Evolutionary conservation across 2,797 vertebrate genomes (phyloP).

Genomic region (Neomorphus geoffroyi): DNA sequence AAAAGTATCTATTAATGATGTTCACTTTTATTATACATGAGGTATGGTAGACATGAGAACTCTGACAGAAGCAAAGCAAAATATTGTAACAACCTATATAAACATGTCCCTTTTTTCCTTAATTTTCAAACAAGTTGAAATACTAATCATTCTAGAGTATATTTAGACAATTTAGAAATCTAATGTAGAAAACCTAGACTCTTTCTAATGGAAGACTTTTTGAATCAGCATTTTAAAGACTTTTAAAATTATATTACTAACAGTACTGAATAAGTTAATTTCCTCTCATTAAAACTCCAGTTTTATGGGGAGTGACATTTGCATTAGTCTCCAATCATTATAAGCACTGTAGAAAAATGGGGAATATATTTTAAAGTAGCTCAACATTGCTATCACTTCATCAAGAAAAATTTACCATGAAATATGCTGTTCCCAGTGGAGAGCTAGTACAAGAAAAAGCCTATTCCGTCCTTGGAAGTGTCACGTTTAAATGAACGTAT

Average conservation of each 20-base stretch:
- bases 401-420: slow-evolving; percentile 35
- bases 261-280: slow-evolving; percentile 29
- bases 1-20: background rate
- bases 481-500: slow-evolving; percentile 66
- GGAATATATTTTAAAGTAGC: slow-evolving; percentile 40
- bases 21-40: background rate
- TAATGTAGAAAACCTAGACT: background rate
- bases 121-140: background rate
- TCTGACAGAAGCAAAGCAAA: background rate
- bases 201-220: background rate
- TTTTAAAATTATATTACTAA: slow-evolving; percentile 15
- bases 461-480: background rate
- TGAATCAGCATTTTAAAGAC: slow-evolving; percentile 2
- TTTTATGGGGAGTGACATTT: slow-evolving; percentile 34
- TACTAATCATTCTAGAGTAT: background rate
- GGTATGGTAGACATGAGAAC: background rate
- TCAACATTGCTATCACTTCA: slow-evolving; percentile 26
- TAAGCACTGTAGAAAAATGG: background rate
- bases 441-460: slow-evolving; percentile 43
- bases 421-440: slow-evolving; percentile 48
- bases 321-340: slow-evolving; percentile 21
- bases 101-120: background rate
- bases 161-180: background rate
- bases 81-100: background rate
- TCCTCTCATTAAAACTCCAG: background rate